These are phyloP conservation scores for Sitobion miscanthi DNA, from an alignment of 1,140 invertebrate genomes.

Conservation along the genomic window DNA sequence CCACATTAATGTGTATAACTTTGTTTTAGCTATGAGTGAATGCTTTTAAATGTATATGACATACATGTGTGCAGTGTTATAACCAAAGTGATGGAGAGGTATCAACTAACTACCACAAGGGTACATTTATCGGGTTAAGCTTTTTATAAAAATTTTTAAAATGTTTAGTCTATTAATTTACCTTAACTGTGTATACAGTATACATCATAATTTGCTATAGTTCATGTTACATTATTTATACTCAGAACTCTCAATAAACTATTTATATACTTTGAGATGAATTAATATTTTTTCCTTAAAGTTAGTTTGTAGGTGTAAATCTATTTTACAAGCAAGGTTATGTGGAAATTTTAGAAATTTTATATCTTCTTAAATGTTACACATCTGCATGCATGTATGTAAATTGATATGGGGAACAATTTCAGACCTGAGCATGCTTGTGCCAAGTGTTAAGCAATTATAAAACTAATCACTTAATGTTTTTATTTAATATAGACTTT, in stretches of 20 bases:
- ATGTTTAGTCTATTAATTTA: neutral
- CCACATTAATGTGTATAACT: neutral
- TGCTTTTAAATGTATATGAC: neutral
- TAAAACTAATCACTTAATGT: neutral
- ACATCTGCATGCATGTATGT: neutral
- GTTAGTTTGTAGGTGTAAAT: neutral
- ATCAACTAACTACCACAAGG: neutral
- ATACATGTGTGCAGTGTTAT: constrained; percentile 6
- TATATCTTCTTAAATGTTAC: neutral
- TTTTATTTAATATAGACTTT: constrained; percentile 77
- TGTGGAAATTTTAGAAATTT: neutral
- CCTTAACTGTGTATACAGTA: neutral
- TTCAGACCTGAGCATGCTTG: neutral
- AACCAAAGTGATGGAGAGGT: neutral
- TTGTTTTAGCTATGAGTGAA: constrained; percentile 22
- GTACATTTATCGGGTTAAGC: neutral
- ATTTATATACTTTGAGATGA: neutral
- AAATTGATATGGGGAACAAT: neutral
- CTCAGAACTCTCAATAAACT: neutral
- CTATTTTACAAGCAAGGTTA: neutral
- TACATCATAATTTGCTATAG: neutral
- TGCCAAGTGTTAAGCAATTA: neutral
- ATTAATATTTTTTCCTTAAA: no score
- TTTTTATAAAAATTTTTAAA: neutral
- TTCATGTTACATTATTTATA: neutral